These are phyloP conservation scores for Polypedilum vanderplanki DNA, from an alignment of 1,140 invertebrate genomes.

Conservation along the genomic window DNA sequence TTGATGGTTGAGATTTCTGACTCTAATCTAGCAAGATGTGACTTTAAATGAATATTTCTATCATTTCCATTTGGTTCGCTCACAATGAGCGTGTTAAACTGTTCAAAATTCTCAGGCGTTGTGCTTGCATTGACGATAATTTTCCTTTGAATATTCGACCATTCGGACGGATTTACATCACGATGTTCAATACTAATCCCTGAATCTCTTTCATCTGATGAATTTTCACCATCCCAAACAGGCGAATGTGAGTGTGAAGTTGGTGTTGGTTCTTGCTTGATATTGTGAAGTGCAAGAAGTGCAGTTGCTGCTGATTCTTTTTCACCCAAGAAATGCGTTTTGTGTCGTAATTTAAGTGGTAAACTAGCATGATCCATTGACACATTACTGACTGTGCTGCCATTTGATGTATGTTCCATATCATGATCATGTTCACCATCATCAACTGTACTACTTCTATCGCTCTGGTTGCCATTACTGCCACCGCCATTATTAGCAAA, in stretches of 20 bases:
- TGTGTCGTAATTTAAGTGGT: constrained; percentile 85
- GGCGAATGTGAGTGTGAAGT: constrained; percentile 55
- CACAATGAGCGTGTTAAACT: constrained; percentile 34
- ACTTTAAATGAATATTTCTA: constrained; percentile 67
- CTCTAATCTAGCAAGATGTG: constrained; percentile 77
- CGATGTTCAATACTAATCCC: constrained; percentile 67
- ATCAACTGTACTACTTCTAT: constrained; percentile 30
- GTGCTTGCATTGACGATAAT: constrained; percentile 36
- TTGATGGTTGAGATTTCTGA: constrained; percentile 88
- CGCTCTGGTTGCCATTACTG: neutral
- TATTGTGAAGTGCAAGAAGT: constrained; percentile 68
- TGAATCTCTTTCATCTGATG: constrained; percentile 79
- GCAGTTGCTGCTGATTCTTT: constrained; percentile 71
- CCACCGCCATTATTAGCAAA: constrained; percentile 20
- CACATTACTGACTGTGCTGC: neutral
- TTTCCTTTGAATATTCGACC: constrained; percentile 46
- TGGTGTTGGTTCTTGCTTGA: constrained; percentile 73
- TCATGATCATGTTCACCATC: constrained; percentile 30
- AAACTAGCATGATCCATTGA: constrained; percentile 51
- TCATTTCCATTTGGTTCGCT: constrained; percentile 46
- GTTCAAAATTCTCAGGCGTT: constrained; percentile 30
- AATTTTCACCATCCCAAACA: constrained; percentile 75
- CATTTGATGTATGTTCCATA: constrained; percentile 29
- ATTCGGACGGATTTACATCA: constrained; percentile 46
- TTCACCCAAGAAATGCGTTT: constrained; percentile 73